phyloP scores from a whole-genome alignment of 1,140 invertebrate species.

The Hycleus cichorii region DNA sequence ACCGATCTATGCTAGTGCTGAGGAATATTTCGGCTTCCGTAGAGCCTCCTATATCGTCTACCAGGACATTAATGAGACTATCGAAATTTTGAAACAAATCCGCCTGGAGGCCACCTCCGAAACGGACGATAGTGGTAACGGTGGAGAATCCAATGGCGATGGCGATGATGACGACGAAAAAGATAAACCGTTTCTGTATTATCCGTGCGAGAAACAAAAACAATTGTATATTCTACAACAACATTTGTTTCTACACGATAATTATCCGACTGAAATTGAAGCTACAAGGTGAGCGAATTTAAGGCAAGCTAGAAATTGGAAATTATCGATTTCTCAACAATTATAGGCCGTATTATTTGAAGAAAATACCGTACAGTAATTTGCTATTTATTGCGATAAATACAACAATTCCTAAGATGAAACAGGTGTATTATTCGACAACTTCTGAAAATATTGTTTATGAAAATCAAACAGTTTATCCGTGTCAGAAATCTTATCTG shows the following conservation, averaged over 20 bases:
- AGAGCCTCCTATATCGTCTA: not conserved
- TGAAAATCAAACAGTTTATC: slow-evolving; percentile 43
- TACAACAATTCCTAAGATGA: slow-evolving; percentile 19
- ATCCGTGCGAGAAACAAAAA: slow-evolving; percentile 57
- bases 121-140: slow-evolving; percentile 30
- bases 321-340: not conserved
- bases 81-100: not conserved
- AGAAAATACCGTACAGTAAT: slow-evolving; percentile 68
- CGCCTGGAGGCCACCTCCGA: slow-evolving; percentile 10
- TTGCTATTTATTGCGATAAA: slow-evolving; percentile 71
- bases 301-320: too few species aligned
- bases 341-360: slow-evolving; percentile 63
- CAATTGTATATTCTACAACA: slow-evolving; percentile 62
- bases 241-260: slow-evolving; percentile 45
- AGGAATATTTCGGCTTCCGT: slow-evolving; percentile 8
- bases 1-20: slow-evolving; percentile 16
- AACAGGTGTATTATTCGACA: slow-evolving; percentile 34
- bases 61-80: too few species aligned
- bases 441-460: slow-evolving; percentile 40
- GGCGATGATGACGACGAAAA: slow-evolving; percentile 36
- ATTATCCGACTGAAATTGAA: slow-evolving; percentile 35
- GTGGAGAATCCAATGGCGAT: slow-evolving; percentile 31
- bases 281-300: slow-evolving; percentile 4
- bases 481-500: slow-evolving; percentile 67
- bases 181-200: slow-evolving; percentile 29